A percentile compares a stretch with the other conserved stretches of the same genome.
Conservation (phyloP, 2,797 vertebrate species). For the Arvicola amphibius region DNA sequence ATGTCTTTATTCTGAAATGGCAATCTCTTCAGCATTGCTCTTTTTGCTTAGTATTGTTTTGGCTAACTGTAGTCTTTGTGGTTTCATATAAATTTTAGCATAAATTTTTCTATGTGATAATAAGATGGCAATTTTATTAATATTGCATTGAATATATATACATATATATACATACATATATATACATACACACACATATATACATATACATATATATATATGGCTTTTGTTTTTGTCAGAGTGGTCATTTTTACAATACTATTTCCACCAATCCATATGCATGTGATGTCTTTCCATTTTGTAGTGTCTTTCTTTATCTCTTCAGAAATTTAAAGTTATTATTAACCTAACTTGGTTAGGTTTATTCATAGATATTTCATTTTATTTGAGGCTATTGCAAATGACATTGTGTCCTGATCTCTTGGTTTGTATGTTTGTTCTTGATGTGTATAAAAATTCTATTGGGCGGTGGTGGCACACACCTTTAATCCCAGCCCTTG, state of each 20-base stretch:
- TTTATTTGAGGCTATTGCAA: too few species aligned
- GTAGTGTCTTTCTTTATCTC: background rate
- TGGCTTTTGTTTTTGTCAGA: too few species aligned
- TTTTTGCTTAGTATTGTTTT: background rate
- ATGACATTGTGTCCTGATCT: too few species aligned
- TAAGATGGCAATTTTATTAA: background rate
- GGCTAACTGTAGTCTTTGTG: background rate
- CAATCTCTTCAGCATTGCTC: background rate
- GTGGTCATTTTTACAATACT: background rate
- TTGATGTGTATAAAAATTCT: too few species aligned
- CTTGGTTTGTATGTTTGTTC: too few species aligned
- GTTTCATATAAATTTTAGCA: background rate
- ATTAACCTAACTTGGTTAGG: background rate
- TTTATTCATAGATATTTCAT: too few species aligned
- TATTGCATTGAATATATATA: background rate
- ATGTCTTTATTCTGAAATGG: background rate
- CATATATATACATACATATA: too few species aligned
- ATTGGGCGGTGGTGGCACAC: too few species aligned
- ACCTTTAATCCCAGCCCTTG: too few species aligned
- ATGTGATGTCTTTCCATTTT: background rate
- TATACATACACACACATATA: too few species aligned
- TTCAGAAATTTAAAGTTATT: background rate
- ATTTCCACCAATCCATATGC: background rate
- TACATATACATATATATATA: too few species aligned
- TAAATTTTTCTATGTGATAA: too few species aligned